Percentiles rank a stretch among this genome's conserved stretches.
Conservation (phyloP, 1,140 invertebrate genomes). For the Drosophila equinoxialis region DNA sequence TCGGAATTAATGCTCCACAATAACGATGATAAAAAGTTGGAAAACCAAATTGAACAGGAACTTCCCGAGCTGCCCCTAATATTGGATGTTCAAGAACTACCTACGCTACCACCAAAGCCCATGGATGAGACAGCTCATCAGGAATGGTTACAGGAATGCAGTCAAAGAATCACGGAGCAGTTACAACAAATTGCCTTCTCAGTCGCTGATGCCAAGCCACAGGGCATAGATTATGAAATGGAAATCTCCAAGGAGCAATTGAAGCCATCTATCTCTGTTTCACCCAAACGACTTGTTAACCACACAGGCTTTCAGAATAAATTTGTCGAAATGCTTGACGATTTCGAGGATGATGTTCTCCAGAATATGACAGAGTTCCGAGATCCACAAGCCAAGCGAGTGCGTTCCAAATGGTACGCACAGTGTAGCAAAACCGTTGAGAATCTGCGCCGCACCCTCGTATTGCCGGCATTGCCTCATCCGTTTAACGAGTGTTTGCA, state of each 20-base stretch:
- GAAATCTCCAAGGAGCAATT: conserved; percentile 24
- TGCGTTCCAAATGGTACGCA: conserved; percentile 11
- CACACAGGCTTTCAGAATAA: conserved; percentile 26
- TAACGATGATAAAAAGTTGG: background rate
- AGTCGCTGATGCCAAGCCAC: background rate
- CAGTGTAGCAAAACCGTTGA: background rate
- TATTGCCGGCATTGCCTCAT: conserved; percentile 25
- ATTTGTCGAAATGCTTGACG: conserved; percentile 22
- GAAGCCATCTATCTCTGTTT: background rate
- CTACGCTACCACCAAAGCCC: conserved; percentile 13
- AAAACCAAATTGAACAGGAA: background rate
- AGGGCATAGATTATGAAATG: conserved; percentile 32
- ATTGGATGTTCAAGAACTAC: conserved; percentile 15
- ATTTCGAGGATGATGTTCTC: conserved; percentile 32
- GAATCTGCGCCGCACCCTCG: conserved; percentile 11
- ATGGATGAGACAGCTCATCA: conserved; percentile 14
- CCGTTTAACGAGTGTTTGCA: conserved; percentile 30
- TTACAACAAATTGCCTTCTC: conserved; percentile 3
- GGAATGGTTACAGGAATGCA: conserved; percentile 33
- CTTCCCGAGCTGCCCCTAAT: conserved; percentile 16
- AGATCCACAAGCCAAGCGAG: conserved; percentile 37
- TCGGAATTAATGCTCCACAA: no score
- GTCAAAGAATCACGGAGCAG: conserved; percentile 18
- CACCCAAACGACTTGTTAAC: background rate
- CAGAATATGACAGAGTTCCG: conserved; percentile 35